Evolutionary conservation across 64 coral and sea anemone genomes (phyloP).

Genomic region (Pocillopora verrucosa): DNA sequence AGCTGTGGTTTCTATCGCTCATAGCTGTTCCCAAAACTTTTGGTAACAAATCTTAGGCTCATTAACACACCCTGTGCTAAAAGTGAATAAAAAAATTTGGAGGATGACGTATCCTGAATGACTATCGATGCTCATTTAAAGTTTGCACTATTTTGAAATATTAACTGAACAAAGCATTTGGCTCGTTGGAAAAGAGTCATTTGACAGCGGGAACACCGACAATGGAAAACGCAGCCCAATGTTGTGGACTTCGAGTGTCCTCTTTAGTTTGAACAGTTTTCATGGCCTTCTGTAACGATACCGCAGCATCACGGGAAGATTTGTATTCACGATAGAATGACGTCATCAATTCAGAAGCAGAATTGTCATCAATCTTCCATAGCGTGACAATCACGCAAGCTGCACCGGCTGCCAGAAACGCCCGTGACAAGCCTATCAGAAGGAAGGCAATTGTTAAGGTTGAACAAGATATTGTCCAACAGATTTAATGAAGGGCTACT

Average conservation of each 20-base stretch:
- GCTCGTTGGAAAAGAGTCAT: neutral
- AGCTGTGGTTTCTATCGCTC: no score
- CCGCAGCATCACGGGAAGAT: constrained; percentile 62
- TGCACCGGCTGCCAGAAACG: constrained; percentile 63
- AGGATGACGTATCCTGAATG: no score
- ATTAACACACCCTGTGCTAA: no score
- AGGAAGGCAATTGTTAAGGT: neutral
- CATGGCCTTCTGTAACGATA: constrained; percentile 66
- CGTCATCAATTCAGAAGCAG: constrained; percentile 37
- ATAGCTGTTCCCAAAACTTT: no score
- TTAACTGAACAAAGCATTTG: no score
- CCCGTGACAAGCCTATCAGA: constrained; percentile 60
- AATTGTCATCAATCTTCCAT: constrained; percentile 66
- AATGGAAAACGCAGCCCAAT: constrained; percentile 70
- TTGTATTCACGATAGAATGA: constrained; percentile 67
- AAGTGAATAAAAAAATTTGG: no score
- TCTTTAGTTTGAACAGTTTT: constrained; percentile 41
- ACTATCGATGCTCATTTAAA: no score
- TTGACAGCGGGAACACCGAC: constrained; percentile 46
- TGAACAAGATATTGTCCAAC: no score
- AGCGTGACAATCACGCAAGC: constrained; percentile 65
- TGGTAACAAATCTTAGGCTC: no score
- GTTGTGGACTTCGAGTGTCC: constrained; percentile 24
- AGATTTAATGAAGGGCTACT: no score
- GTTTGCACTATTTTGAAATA: no score